A percentile compares a stretch with the other conserved stretches of the same genome.
These are phyloP conservation scores for Plebejus argus DNA, from an alignment of 2,888 invertebrate genomes.

Conservation along the genomic window DNA sequence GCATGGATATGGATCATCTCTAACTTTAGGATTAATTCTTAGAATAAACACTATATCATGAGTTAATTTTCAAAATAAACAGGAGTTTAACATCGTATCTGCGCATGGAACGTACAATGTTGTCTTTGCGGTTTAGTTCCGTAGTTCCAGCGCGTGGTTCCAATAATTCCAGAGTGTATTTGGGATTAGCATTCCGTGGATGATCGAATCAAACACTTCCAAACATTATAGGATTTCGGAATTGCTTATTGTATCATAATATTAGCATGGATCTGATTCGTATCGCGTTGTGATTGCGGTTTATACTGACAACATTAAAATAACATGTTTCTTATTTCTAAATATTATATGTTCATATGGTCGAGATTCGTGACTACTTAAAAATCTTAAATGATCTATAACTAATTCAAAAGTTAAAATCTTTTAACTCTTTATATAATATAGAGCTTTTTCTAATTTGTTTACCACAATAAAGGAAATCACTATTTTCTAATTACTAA, in stretches of 20 bases:
- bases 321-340: no score
- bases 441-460: no score
- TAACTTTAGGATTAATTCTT: background rate
- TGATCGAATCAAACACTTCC: conserved; percentile 9
- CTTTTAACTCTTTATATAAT: no score
- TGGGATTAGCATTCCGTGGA: background rate
- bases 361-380: no score
- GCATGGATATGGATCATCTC: no score
- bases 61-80: background rate
- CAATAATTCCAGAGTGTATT: conserved; percentile 14
- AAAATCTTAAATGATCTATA: no score
- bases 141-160: background rate
- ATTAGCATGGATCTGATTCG: conserved; percentile 3
- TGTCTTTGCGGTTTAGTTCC: conserved; percentile 12
- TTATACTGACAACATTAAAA: background rate
- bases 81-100: background rate
- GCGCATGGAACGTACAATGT: background rate
- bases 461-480: no score
- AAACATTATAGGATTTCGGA: conserved; percentile 11
- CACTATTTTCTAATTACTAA: no score
- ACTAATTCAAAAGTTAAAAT: no score
- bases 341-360: no score
- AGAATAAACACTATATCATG: background rate
- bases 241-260: background rate
- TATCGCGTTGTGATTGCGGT: background rate